These are phyloP conservation scores for Megalops cyprinoides DNA, from an alignment of 2,797 vertebrate species.

Conservation along the genomic window DNA sequence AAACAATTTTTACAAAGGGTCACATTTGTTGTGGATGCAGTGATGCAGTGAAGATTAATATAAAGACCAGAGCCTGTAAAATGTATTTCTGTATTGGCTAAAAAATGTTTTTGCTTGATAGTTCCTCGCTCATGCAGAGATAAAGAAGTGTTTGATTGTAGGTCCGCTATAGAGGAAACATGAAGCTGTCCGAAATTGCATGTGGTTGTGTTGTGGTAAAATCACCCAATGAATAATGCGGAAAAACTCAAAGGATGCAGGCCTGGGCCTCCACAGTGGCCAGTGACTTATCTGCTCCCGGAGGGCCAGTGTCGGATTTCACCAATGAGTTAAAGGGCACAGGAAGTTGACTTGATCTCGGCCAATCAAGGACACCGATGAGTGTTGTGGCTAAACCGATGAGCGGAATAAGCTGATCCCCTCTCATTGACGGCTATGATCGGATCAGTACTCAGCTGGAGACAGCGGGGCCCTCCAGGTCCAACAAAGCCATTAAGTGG, in stretches of 20 bases:
- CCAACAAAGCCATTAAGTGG: constrained; percentile 1
- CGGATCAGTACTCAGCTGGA: not conserved
- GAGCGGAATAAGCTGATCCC: not conserved
- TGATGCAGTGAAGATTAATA: too few relatives aligned
- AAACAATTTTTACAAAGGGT: too few relatives aligned
- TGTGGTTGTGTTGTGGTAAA: too few relatives aligned
- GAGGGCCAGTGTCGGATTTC: not conserved
- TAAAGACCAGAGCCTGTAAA: too few relatives aligned
- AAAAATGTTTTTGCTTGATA: too few relatives aligned
- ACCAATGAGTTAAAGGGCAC: not conserved
- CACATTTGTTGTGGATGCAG: too few relatives aligned
- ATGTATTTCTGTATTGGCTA: too few relatives aligned
- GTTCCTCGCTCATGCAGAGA: too few relatives aligned
- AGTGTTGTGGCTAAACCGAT: not conserved
- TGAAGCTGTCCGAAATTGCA: too few relatives aligned
- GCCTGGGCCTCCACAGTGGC: not conserved
- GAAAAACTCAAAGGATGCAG: not conserved
- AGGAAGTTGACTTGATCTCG: not conserved
- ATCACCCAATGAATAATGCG: too few relatives aligned
- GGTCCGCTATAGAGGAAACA: too few relatives aligned
- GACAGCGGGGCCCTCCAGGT: not conserved
- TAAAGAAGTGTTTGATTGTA: too few relatives aligned
- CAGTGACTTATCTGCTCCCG: not conserved
- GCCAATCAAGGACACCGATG: not conserved
- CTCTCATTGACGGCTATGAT: not conserved